Conservation (phyloP, 2,113 vertebrate species). For the Pagrus major region DNA sequence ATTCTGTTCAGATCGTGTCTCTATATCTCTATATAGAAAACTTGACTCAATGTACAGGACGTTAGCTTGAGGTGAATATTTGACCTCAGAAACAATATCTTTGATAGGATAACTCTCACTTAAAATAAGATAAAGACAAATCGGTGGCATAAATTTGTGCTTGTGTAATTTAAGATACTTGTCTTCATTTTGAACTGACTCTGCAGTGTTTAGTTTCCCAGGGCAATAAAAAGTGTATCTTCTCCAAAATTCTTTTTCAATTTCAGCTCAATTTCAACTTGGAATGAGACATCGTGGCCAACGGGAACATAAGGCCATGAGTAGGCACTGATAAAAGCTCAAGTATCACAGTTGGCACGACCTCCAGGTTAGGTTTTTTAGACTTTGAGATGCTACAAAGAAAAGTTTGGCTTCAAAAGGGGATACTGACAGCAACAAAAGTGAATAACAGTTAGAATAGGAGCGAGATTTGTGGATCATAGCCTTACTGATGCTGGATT, state of each 20-base stretch:
- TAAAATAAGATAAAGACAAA: background rate
- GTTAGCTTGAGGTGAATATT: constrained; percentile 17
- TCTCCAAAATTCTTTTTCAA: background rate
- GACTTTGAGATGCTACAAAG: background rate
- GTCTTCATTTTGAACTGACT: background rate
- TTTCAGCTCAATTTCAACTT: constrained; percentile 28
- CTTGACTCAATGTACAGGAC: constrained; percentile 17
- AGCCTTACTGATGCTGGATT: background rate
- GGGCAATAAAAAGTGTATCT: background rate
- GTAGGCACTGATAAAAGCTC: background rate
- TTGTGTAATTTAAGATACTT: background rate
- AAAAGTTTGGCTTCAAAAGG: constrained; percentile 7
- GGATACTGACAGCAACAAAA: constrained; percentile 9
- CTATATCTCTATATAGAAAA: constrained; percentile 6
- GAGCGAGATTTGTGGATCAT: constrained; percentile 2
- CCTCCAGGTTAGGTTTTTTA: no score
- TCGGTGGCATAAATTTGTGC: background rate
- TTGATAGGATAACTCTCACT: background rate
- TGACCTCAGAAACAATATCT: background rate
- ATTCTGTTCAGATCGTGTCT: constrained; percentile 35
- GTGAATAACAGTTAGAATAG: no score
- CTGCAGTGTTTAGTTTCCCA: background rate
- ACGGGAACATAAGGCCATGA: background rate
- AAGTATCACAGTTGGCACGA: constrained; percentile 11
- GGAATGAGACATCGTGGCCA: constrained; percentile 6